phyloP scores from a whole-genome alignment of 1,140 invertebrate genomes.

The Zaprionus davidi region DNA sequence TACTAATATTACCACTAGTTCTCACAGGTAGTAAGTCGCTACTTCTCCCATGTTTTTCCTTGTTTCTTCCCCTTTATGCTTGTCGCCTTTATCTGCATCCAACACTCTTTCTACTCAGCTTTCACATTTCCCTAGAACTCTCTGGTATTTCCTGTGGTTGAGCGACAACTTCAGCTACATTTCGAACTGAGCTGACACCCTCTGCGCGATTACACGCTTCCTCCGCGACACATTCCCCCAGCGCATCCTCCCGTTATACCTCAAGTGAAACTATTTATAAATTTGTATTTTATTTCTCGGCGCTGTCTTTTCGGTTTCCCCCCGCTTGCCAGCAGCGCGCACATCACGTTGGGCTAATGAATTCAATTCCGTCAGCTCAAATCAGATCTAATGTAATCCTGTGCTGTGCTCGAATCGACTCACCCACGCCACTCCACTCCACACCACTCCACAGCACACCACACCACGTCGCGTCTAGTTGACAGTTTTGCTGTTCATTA shows the following conservation, averaged over 20 bases:
- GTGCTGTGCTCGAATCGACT: neutral
- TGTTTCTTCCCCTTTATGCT: neutral
- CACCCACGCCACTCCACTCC: neutral
- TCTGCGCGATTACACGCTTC: neutral
- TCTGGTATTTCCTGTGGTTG: constrained; percentile 1
- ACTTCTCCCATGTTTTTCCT: neutral
- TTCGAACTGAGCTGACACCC: neutral
- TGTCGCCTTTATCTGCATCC: neutral
- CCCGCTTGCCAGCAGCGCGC: neutral
- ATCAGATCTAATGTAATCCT: constrained; percentile 35
- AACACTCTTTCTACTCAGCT: neutral
- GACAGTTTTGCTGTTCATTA: constrained; percentile 66
- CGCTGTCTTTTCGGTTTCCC: neutral
- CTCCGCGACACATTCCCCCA: neutral
- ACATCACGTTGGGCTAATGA: constrained; percentile 28
- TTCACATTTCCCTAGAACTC: neutral
- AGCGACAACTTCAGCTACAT: constrained; percentile 8
- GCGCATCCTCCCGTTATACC: neutral
- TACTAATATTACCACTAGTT: too few species aligned
- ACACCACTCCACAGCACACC: neutral
- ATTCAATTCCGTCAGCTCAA: constrained; percentile 48
- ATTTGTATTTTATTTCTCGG: neutral
- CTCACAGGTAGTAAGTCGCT: neutral
- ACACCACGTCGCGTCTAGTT: constrained; percentile 25
- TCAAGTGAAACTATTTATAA: constrained; percentile 41